Evolutionary conservation across 2,113 vertebrate species (phyloP), one percentile per base, ranked within the genome.

Genomic region (Leucopsar rothschildi): DNA sequence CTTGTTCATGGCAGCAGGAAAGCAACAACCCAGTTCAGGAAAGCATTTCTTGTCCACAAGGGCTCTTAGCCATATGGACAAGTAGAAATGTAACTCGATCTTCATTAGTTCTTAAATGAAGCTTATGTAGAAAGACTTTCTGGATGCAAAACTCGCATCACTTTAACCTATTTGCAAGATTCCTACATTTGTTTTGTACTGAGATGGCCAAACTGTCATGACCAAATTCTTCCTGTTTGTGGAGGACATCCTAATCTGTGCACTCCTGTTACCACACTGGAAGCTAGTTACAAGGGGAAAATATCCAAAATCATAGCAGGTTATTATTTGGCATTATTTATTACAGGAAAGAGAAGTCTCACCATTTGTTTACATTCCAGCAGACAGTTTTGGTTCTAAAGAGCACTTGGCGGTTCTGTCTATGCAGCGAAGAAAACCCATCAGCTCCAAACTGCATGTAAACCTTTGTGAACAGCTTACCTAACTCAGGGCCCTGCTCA

Each of bases 261-360:
- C 71, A 25, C 95, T 96, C 90, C 82, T 65, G 50, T 84, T 88
- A 81, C 65, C 57, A 37, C 49, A 77, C 65, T 71, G 75, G 47
- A 97, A 94, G 77, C 84, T 96, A 95, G 93, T 96, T 95, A 91
- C 80, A 94, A 95, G 94, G 95, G 76, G 73, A 87, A 93, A 95
- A 80, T 40, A 87, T 2, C 69, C 66, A 86, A 76, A 78, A 73
- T 11, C 70, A 61, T 21, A 93, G 73, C 57, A 70, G 76, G 49
- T 40, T 79, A 47, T 69, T 21, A 71, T 70, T 47, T 72, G 72
- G 55, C 89, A 68, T 69, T 66, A 71, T 11, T 70, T 79, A 86
- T 59, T 63, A 73, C 68, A 85, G 55, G 85, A 44, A n/a, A 64
- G 64, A 86, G 42, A 82, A 65, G 50, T 63, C 52, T 81, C 63